A percentile compares a stretch with the other conserved stretches of the same genome.
Conservation (phyloP, 2,797 vertebrate genomes). For the Schizopygopsis pylzovi region DNA sequence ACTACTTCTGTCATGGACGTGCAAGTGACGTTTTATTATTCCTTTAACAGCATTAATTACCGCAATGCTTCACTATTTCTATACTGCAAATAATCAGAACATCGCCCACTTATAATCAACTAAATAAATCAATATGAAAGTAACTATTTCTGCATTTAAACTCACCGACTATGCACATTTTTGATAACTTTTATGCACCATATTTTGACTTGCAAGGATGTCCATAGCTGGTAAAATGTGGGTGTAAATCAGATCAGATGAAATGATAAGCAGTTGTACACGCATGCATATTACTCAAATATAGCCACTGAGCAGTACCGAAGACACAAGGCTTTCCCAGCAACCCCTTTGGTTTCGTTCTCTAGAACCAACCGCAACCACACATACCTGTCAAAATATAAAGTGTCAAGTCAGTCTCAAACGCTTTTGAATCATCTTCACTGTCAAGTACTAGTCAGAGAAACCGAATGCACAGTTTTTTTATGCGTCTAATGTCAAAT, state of each 20-base stretch:
- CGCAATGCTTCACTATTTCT: neutral
- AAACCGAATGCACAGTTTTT: no score
- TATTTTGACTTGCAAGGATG: neutral
- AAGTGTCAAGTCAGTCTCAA: neutral
- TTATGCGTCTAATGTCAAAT: neutral
- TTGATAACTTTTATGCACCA: neutral
- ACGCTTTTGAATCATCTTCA: neutral
- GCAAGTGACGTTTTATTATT: neutral
- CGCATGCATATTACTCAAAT: neutral
- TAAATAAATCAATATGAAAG: neutral
- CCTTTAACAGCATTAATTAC: neutral
- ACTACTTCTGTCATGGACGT: neutral
- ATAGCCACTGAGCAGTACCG: neutral
- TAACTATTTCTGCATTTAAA: neutral
- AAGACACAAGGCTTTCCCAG: conserved; percentile 35
- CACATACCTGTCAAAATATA: conserved; percentile 11
- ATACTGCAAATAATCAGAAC: neutral
- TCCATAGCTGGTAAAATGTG: neutral
- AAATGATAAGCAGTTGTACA: neutral
- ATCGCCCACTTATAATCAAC: neutral
- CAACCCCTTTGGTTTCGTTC: conserved; percentile 40
- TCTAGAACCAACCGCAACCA: conserved; percentile 37
- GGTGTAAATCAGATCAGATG: neutral
- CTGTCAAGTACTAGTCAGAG: neutral
- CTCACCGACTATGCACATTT: no score